phyloP scores from a whole-genome alignment of 1,140 invertebrate species.

The Brachystomella parvula region DNA sequence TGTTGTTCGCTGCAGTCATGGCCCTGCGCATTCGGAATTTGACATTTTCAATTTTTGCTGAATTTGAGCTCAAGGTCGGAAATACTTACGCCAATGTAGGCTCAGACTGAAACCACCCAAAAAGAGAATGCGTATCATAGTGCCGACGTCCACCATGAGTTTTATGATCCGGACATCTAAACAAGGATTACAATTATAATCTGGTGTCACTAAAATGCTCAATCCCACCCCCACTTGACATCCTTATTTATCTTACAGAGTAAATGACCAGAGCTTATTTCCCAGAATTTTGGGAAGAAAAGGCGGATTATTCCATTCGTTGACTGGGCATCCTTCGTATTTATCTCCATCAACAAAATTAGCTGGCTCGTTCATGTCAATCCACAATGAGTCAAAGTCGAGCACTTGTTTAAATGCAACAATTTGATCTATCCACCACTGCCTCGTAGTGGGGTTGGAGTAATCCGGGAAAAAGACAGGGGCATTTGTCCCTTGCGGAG shows the following conservation, averaged over 20 bases:
- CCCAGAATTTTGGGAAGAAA: no score
- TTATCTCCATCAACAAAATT: conserved; percentile 45
- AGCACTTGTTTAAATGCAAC: conserved; percentile 19
- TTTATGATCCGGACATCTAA: no score
- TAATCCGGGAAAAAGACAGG: conserved; percentile 37
- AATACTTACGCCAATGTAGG: conserved; percentile 46
- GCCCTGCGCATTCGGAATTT: conserved; percentile 7
- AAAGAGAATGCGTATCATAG: conserved; percentile 45
- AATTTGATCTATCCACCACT: conserved; percentile 15
- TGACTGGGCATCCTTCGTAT: conserved; percentile 26
- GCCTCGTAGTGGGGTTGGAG: conserved; percentile 5
- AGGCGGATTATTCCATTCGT: conserved; percentile 37
- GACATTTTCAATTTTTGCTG: no score
- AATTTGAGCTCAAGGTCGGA: not conserved
- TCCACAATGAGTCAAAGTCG: conserved; percentile 23
- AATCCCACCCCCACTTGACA: no score
- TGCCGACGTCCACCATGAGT: no score
- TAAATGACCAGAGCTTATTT: no score
- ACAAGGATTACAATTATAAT: no score
- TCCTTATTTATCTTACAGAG: no score
- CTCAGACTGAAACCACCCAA: conserved; percentile 46
- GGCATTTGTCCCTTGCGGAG: no score
- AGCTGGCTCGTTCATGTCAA: conserved; percentile 47
- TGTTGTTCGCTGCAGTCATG: conserved; percentile 1
- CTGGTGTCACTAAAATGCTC: no score